These are phyloP conservation scores for Acrocera orbiculus DNA, from an alignment of 2,888 invertebrate genomes.

Conservation along the genomic window DNA sequence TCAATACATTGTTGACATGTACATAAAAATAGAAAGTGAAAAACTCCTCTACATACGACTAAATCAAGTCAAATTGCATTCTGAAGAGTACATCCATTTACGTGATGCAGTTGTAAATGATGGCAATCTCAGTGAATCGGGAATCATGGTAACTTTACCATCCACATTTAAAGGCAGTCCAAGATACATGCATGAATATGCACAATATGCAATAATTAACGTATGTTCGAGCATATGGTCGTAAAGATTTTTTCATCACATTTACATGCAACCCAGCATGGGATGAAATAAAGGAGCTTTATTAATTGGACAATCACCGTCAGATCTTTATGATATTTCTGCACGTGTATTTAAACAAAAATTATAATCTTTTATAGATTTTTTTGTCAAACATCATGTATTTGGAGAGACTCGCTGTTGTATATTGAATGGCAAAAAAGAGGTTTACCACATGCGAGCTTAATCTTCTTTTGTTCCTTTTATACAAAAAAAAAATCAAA, in stretches of 20 bases:
- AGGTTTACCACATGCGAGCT: slow-evolving; percentile 21
- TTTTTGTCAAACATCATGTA: slow-evolving; percentile 10
- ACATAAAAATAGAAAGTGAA: slow-evolving; percentile 22
- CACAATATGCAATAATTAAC: slow-evolving; percentile 10
- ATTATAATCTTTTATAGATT: slow-evolving; percentile 11
- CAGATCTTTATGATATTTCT: slow-evolving; percentile 5
- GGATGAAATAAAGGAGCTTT: slow-evolving; percentile 3
- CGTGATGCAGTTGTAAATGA: slow-evolving; percentile 19
- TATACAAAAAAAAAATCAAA: too few species aligned
- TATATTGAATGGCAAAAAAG: slow-evolving; percentile 21
- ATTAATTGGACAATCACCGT: slow-evolving; percentile 2
- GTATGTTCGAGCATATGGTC: slow-evolving; percentile 8
- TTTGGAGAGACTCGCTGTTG: slow-evolving; percentile 14
- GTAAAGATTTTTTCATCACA: slow-evolving; percentile 10
- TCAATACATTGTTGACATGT: slow-evolving; percentile 23
- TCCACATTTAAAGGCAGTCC: slow-evolving; percentile 12
- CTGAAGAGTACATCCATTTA: slow-evolving; percentile 21
- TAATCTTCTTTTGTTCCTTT: too few species aligned
- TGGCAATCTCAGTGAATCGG: slow-evolving; percentile 13
- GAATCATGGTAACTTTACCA: slow-evolving; percentile 10
- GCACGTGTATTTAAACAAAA: slow-evolving; percentile 13
- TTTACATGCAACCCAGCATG: slow-evolving; percentile 2
- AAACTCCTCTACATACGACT: slow-evolving; percentile 18
- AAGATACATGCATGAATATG: slow-evolving; percentile 13
- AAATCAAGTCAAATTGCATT: slow-evolving; percentile 18